A percentile compares a stretch with the other conserved stretches of the same genome.
phyloP scores from a whole-genome alignment of 2,797 vertebrate species.

The Enteromius afrohamiltoni region DNA sequence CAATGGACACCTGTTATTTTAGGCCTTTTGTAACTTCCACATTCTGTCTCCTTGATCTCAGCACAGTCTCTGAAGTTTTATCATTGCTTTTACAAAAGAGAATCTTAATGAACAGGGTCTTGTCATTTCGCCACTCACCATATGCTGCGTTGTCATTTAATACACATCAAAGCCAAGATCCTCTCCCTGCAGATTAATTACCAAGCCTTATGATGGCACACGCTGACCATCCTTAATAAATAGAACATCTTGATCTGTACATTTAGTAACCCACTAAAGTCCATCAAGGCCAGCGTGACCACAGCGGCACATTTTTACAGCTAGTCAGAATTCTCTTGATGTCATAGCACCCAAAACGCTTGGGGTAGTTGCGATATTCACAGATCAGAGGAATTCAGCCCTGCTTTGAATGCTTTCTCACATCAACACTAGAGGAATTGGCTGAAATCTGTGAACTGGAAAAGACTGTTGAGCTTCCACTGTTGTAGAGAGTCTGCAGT shows the following conservation, averaged over 20 bases:
- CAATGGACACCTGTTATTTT: slow-evolving; percentile 29
- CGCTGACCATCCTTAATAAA: slow-evolving; percentile 52
- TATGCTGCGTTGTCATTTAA: slow-evolving; percentile 67
- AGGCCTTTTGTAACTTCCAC: slow-evolving; percentile 15
- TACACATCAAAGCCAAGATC: slow-evolving; percentile 66
- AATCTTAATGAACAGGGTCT: slow-evolving; percentile 69
- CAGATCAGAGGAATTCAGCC: slow-evolving; percentile 37
- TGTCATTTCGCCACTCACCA: slow-evolving; percentile 65
- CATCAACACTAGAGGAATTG: slow-evolving; percentile 59
- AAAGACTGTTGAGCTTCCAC: slow-evolving; percentile 42
- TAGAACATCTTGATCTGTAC: slow-evolving; percentile 49
- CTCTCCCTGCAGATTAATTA: slow-evolving; percentile 70
- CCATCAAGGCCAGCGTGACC: slow-evolving; percentile 22
- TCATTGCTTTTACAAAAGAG: slow-evolving; percentile 53
- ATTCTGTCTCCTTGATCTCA: slow-evolving; percentile 19
- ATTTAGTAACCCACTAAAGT: slow-evolving; percentile 21
- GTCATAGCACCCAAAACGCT: slow-evolving; percentile 25
- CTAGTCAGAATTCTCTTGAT: slow-evolving; percentile 37
- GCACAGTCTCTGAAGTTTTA: slow-evolving; percentile 2
- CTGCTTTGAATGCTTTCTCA: slow-evolving; percentile 45
- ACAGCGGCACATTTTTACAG: slow-evolving; percentile 4
- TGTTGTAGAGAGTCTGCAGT: slow-evolving; percentile 42
- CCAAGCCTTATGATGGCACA: slow-evolving; percentile 55
- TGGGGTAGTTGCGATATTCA: slow-evolving; percentile 34
- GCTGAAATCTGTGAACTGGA: slow-evolving; percentile 57